Conservation (phyloP, 2,113 vertebrate species). For the Corapipo altera region DNA sequence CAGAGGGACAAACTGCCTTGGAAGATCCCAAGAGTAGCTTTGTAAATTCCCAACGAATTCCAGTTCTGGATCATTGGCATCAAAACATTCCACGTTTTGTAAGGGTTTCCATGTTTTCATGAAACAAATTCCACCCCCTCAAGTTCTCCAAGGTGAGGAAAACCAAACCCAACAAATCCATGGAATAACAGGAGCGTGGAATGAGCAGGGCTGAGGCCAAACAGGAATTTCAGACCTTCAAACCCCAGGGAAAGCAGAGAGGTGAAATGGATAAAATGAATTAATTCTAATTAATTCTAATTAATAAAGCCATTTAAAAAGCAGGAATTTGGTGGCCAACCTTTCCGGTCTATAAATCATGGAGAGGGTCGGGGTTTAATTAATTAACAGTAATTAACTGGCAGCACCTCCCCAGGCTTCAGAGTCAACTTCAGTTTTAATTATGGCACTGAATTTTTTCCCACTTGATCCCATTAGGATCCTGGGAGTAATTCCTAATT, state of each 20-base stretch:
- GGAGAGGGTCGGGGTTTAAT: background rate
- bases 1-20: background rate
- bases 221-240: background rate
- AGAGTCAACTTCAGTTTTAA: background rate
- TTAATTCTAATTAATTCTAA: rapidly evolving
- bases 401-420: background rate
- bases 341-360: background rate
- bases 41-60: background rate
- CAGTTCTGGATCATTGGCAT: background rate
- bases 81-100: no score
- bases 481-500: background rate
- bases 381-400: background rate
- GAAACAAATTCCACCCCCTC: background rate
- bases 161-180: rapidly evolving
- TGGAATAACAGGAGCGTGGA: rapidly evolving
- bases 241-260: background rate
- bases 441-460: background rate
- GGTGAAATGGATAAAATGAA: no score
- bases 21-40: background rate
- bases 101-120: no score
- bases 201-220: background rate
- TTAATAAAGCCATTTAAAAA: background rate
- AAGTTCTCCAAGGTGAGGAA: background rate
- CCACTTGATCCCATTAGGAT: background rate
- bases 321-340: background rate